Evolutionary conservation across 2,113 vertebrate species (phyloP).

Genomic region (Megaleporinus macrocephalus): DNA sequence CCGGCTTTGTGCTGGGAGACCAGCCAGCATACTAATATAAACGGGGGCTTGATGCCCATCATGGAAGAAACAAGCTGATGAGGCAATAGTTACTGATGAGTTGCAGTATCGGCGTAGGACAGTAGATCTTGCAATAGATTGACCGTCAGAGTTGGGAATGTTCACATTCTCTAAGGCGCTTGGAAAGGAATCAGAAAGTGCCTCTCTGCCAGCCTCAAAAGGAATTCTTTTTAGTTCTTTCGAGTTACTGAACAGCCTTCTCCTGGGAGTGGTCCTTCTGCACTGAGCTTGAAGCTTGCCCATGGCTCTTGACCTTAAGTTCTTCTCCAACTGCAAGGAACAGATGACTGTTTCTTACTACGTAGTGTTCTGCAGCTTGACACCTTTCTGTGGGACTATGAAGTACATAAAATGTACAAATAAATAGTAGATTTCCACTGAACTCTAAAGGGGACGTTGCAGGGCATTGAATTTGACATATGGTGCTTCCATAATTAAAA

Average conservation of each 20-base stretch:
- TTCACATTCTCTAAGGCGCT: not conserved
- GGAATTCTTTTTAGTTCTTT: conserved; percentile 1
- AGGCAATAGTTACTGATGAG: conserved; percentile 65
- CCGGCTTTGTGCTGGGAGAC: conserved; percentile 41
- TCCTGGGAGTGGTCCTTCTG: not conserved
- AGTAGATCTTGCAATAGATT: not conserved
- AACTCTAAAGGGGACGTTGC: no score
- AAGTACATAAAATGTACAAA: not conserved
- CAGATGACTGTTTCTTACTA: not conserved
- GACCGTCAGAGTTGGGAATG: conserved; percentile 1
- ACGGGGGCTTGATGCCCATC: conserved; percentile 58
- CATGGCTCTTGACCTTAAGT: not conserved
- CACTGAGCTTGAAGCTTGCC: not conserved
- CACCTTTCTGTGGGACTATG: not conserved
- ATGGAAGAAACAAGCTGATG: conserved; percentile 67
- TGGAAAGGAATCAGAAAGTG: conserved; percentile 21
- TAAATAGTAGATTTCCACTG: not conserved
- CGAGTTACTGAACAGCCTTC: not conserved
- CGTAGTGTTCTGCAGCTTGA: not conserved
- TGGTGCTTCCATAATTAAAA: conserved; percentile 30
- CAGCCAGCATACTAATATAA: conserved; percentile 54
- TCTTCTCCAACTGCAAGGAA: not conserved
- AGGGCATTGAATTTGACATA: not conserved
- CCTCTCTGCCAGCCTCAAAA: not conserved
- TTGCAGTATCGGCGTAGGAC: conserved; percentile 30